These are phyloP conservation scores for Drosophila prostipennis DNA, from an alignment of 2,888 invertebrate species.

Conservation along the genomic window DNA sequence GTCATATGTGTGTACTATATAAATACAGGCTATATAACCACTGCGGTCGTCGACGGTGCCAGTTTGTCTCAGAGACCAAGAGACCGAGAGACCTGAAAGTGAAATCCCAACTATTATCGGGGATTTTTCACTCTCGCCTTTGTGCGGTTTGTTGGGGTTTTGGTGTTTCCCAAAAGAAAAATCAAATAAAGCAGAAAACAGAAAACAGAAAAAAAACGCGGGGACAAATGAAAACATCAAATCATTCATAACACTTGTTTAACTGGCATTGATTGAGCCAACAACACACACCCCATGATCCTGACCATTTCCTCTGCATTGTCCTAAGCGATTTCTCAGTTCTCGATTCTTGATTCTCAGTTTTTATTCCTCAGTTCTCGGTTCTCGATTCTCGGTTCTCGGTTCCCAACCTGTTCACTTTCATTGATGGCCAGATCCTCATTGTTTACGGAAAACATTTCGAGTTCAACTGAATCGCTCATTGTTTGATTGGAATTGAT, in stretches of 20 bases:
- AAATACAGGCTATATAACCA: not conserved
- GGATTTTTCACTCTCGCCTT: constrained; percentile 49
- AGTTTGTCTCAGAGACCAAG: constrained; percentile 48
- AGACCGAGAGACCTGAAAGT: constrained; percentile 55
- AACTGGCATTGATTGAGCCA: constrained; percentile 79
- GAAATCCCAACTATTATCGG: constrained; percentile 74
- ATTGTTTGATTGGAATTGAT: constrained; percentile 68
- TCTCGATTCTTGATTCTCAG: not conserved
- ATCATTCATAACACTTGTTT: constrained; percentile 80
- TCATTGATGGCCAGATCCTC: constrained; percentile 58
- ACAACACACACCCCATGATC: constrained; percentile 70
- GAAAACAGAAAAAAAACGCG: constrained; percentile 8
- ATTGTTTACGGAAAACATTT: constrained; percentile 69
- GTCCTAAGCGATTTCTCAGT: constrained; percentile 30
- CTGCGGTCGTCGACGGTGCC: constrained; percentile 50
- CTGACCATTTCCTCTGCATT: constrained; percentile 58
- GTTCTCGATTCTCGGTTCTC: constrained; percentile 4
- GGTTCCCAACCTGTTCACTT: constrained; percentile 63
- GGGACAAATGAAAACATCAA: constrained; percentile 78
- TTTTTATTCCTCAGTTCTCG: not conserved
- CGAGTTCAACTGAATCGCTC: constrained; percentile 60
- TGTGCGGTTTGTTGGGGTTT: constrained; percentile 73
- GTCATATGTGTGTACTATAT: constrained; percentile 38
- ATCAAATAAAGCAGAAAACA: constrained; percentile 1
- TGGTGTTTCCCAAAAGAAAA: constrained; percentile 26